phyloP scores from a whole-genome alignment of 92 coral and sea anemone genomes.

The Nematostella vectensis region DNA sequence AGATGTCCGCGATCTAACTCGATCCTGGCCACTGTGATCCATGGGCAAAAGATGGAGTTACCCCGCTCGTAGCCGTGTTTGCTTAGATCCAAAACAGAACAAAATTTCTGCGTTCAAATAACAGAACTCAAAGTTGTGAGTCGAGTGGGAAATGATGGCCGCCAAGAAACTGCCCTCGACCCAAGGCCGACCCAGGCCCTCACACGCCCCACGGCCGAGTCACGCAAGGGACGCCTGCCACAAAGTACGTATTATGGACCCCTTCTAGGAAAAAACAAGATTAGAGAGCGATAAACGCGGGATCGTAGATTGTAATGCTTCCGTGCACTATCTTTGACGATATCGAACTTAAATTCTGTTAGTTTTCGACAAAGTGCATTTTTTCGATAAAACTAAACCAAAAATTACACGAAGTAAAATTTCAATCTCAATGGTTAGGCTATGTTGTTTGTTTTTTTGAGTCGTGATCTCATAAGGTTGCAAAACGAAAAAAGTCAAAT shows the following conservation, averaged over 20 bases:
- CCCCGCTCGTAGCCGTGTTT: slow-evolving; percentile 87
- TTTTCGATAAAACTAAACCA: too few relatives aligned
- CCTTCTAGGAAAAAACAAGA: neutral
- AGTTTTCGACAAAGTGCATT: too few relatives aligned
- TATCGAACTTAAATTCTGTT: too few relatives aligned
- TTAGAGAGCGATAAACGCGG: neutral
- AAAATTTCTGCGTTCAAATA: slow-evolving; percentile 57
- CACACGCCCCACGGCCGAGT: slow-evolving; percentile 83
- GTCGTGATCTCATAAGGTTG: too few relatives aligned
- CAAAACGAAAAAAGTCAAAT: too few relatives aligned
- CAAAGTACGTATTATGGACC: slow-evolving; percentile 10
- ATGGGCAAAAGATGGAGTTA: slow-evolving; percentile 68
- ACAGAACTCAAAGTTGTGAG: slow-evolving; percentile 82
- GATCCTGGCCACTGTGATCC: slow-evolving; percentile 95
- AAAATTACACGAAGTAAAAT: too few relatives aligned
- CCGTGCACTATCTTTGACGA: neutral
- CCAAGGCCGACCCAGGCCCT: slow-evolving; percentile 72
- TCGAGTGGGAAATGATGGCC: slow-evolving; percentile 86
- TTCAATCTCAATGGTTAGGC: too few relatives aligned
- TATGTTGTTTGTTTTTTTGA: too few relatives aligned
- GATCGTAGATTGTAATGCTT: neutral
- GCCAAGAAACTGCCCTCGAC: slow-evolving; percentile 68
- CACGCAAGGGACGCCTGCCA: slow-evolving; percentile 27
- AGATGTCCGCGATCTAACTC: slow-evolving; percentile 83
- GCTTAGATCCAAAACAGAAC: slow-evolving; percentile 65